Evolutionary conservation across 2,113 vertebrate genomes (phyloP), one percentile per base, ranked within the genome.

Genomic region (Sardina pilchardus): DNA sequence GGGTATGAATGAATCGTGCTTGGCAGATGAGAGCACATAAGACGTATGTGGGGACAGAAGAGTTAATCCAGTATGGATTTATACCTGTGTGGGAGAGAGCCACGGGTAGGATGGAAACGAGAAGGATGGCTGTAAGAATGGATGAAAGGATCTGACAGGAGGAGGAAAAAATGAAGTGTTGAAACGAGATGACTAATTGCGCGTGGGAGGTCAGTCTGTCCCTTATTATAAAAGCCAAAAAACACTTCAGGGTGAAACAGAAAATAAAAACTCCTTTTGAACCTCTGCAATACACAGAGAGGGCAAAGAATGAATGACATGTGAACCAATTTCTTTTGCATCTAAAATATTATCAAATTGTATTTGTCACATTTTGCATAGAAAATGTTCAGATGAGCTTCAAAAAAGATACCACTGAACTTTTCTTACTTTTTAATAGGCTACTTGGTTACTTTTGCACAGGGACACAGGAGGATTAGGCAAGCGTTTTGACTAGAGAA

Each of bases 141-240:
- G 89, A 91, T 90, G 88, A 91, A 82, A 83, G 90, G 93, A 85
- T 92, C 93, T 91, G 56, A 92, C 87, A 89, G 89, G 85, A 86
- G 82, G 85, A 85, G 84, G 84, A 88, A 91, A 89, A 92, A 87
- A 84, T 88, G 26, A 93, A 92, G 88, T 92, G 90, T 87, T 92
- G 91, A 93, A 93, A 92, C 90, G 89, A 88, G 86, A 95, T 95
- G 93, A 95, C 92, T 94, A 95, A 95, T 94, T 90, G 85, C 94
- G 93, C 85, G 95, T 95, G 91, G 94, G 94, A 94, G 92, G 90
- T 93, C 93, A 93, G 91, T 90, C 92, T 94, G 93, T 93, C 94
- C 91, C 90, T 90, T 89, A 91, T 92, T 87, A 90, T 88, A 84
- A 83, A 83, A 85, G 92, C 93, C 92, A 92, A 91, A 91, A 81